These are phyloP conservation scores for Megaustenia siamemsis DNA, from an alignment of 2,888 invertebrate genomes.

Conservation along the genomic window DNA sequence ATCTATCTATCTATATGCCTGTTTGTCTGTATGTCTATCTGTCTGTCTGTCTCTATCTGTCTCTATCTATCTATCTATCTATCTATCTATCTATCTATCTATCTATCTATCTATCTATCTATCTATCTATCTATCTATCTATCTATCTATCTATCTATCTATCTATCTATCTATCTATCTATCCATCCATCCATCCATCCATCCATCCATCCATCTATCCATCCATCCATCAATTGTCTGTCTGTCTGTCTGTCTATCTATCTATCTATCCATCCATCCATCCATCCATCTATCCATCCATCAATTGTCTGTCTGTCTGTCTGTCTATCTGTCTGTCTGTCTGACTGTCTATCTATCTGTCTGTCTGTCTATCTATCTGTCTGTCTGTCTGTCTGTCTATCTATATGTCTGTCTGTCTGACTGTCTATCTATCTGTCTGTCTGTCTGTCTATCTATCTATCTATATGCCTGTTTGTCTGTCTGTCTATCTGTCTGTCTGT, in stretches of 20 bases:
- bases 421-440: background rate
- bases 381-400: background rate
- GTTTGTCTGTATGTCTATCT: background rate
- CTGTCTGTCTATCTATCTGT: background rate
- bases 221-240: background rate
- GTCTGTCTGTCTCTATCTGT: background rate
- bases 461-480: background rate
- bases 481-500: background rate
- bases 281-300: conserved; percentile 1
- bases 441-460: background rate
- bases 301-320: background rate
- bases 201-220: conserved; percentile 1
- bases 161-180: conserved; percentile 9
- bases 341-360: background rate
- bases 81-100: conserved; percentile 9
- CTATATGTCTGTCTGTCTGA: background rate
- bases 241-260: conserved; percentile 5
- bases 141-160: conserved; percentile 15
- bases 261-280: conserved; percentile 5
- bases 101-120: conserved; percentile 15
- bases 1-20: background rate
- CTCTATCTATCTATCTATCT: conserved; percentile 9
- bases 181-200: background rate
- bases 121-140: conserved; percentile 15
- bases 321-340: background rate